Percentiles rank a stretch among this genome's conserved stretches.
These are phyloP conservation scores for Antitype chi DNA, from an alignment of 2,888 invertebrate genomes.

Conservation along the genomic window DNA sequence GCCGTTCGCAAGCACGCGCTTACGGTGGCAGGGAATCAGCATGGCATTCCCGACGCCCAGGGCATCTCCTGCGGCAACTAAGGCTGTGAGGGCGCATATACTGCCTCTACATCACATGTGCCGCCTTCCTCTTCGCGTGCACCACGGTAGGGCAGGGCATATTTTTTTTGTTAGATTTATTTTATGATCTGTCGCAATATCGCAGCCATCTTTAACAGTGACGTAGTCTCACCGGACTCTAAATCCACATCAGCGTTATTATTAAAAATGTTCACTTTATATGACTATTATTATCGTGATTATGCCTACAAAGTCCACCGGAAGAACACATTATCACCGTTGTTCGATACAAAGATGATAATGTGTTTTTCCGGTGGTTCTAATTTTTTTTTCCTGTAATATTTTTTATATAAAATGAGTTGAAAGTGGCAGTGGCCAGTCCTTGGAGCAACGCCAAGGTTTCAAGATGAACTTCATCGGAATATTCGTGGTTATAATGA, in stretches of 20 bases:
- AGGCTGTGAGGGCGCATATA: too few species aligned
- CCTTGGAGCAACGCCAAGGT: background rate
- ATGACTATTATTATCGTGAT: conserved; percentile 18
- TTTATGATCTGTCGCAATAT: background rate
- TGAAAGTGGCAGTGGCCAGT: background rate
- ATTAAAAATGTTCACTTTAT: conserved; percentile 8
- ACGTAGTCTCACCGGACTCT: background rate
- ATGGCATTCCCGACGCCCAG: too few species aligned
- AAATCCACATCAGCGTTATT: conserved; percentile 28
- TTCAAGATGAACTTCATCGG: conserved; percentile 50
- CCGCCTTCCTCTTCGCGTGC: too few species aligned
- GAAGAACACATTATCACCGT: conserved; percentile 40
- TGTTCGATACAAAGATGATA: background rate
- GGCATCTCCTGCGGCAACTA: too few species aligned
- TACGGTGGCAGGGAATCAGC: too few species aligned
- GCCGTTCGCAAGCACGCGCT: too few species aligned
- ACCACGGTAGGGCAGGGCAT: too few species aligned
- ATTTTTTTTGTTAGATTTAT: background rate
- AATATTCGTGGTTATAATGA: conserved; percentile 36
- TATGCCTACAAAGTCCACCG: conserved; percentile 29
- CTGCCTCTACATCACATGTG: too few species aligned
- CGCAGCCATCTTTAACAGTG: conserved; percentile 17
- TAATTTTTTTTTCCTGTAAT: background rate
- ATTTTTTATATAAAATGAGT: conserved; percentile 35
- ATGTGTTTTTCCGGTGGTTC: too few species aligned